phyloP scores from a whole-genome alignment of 1,140 invertebrate genomes.

The Drosophila virilis region DNA sequence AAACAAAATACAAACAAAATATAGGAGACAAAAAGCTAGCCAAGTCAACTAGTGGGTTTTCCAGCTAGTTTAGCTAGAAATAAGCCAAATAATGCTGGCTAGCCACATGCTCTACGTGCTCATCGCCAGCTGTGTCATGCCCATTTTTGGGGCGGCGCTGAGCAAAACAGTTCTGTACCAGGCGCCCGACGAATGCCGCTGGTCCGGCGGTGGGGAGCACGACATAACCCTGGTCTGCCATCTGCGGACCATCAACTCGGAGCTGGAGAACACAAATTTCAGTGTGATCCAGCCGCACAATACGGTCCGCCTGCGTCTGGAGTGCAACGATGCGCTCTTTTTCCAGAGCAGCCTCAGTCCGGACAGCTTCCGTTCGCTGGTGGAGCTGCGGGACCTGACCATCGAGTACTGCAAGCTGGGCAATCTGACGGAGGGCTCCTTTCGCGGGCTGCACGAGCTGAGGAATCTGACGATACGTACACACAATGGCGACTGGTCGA shows the following conservation, averaged over 20 bases:
- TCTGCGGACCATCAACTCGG: conserved; percentile 93
- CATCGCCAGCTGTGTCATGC: conserved; percentile 88
- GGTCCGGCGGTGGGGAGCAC: conserved; percentile 88
- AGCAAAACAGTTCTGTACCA: conserved; percentile 90
- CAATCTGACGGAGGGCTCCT: conserved; percentile 93
- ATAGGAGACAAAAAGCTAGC: conserved; percentile 24
- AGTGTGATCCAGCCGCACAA: conserved; percentile 94
- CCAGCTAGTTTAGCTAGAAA: conserved; percentile 24
- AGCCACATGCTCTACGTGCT: conserved; percentile 74
- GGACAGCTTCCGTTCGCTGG: conserved; percentile 92
- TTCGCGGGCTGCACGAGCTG: conserved; percentile 91
- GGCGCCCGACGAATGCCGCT: conserved; percentile 93
- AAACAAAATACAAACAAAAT: conserved; percentile 19
- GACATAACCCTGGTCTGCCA: conserved; percentile 92
- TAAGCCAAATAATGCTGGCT: conserved; percentile 65
- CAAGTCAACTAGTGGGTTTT: conserved; percentile 22
- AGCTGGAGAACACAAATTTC: conserved; percentile 95
- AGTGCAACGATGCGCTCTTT: conserved; percentile 93
- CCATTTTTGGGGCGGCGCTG: conserved; percentile 88
- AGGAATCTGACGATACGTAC: conserved; percentile 94
- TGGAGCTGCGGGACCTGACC: conserved; percentile 92
- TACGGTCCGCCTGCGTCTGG: conserved; percentile 91
- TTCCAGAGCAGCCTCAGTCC: conserved; percentile 94
- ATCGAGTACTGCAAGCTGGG: conserved; percentile 96
- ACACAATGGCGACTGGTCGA: conserved; percentile 94